Conservation (phyloP, 2,888 invertebrate genomes). For the Drosophila vallismaia region DNA sequence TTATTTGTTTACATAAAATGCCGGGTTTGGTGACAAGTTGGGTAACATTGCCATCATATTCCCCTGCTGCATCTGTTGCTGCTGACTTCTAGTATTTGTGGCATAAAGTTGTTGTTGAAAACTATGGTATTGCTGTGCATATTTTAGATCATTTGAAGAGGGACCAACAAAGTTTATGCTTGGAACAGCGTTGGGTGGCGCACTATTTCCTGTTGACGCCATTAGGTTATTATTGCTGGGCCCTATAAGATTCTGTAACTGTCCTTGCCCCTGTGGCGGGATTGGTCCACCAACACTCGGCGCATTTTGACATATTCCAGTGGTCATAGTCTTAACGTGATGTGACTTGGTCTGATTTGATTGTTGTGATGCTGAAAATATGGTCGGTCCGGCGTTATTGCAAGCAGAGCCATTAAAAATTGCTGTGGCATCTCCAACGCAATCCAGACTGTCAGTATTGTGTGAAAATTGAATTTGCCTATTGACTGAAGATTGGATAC, state of each 20-base stretch:
- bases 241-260: slow-evolving; percentile 52
- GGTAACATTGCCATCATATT: slow-evolving; percentile 70
- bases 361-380: slow-evolving; percentile 54
- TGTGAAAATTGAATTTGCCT: slow-evolving; percentile 61
- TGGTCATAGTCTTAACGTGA: slow-evolving; percentile 51
- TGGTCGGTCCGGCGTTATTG: slow-evolving; percentile 47
- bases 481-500: slow-evolving; percentile 57
- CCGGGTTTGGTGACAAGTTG: slow-evolving; percentile 81
- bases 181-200: slow-evolving; percentile 27
- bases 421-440: slow-evolving; percentile 49
- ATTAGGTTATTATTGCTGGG: slow-evolving; percentile 48
- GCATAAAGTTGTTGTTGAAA: slow-evolving; percentile 98
- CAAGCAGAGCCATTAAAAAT: slow-evolving; percentile 60
- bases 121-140: slow-evolving; percentile 97
- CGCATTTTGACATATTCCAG: slow-evolving; percentile 56
- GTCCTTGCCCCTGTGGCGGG: slow-evolving; percentile 49
- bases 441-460: slow-evolving; percentile 66
- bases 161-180: slow-evolving; percentile 89
- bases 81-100: slow-evolving; percentile 89
- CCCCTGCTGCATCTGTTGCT: slow-evolving; percentile 60
- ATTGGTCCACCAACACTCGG: slow-evolving; percentile 45
- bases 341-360: slow-evolving; percentile 68
- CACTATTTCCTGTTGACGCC: slow-evolving; percentile 16
- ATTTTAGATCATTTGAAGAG: slow-evolving; percentile 94
- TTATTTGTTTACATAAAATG: slow-evolving; percentile 83